Evolutionary conservation across 2,797 vertebrate genomes (phyloP).

Genomic region (Antrozous pallidus): DNA sequence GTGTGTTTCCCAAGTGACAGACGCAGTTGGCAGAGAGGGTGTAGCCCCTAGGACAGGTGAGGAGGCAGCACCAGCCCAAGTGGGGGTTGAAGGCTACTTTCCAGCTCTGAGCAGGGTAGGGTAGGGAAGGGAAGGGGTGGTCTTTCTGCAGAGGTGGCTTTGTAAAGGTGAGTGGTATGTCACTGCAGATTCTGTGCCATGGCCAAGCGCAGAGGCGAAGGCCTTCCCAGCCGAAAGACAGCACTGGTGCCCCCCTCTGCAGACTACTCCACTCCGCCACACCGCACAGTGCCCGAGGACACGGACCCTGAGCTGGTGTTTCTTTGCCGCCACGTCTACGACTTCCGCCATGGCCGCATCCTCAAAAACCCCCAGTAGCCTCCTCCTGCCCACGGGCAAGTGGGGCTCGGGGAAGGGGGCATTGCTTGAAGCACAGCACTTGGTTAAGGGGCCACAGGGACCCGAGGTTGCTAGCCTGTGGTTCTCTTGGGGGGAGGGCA

Average conservation of each 20-base stretch:
- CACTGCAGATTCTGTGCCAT: constrained; percentile 98
- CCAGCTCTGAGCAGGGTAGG: not conserved
- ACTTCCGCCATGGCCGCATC: constrained; percentile 97
- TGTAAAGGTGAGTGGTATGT: not conserved
- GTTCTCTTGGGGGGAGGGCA: constrained; percentile 55
- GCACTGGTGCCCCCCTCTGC: constrained; percentile 92
- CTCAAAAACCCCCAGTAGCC: constrained; percentile 98
- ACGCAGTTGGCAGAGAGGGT: not conserved
- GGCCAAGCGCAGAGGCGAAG: constrained; percentile 94
- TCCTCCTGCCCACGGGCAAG: constrained; percentile 16
- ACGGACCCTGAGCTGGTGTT: constrained; percentile 96
- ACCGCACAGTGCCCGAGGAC: constrained; percentile 95
- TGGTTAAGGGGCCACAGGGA: constrained; percentile 77
- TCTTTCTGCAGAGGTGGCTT: not conserved
- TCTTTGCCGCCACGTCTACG: constrained; percentile 98
- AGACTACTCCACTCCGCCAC: constrained; percentile 91
- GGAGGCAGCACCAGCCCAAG: not conserved
- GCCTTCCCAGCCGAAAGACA: constrained; percentile 88
- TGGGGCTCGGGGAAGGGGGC: constrained; percentile 67
- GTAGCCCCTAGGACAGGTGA: not conserved
- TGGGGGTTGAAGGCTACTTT: not conserved
- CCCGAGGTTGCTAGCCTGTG: constrained; percentile 51
- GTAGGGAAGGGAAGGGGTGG: not conserved
- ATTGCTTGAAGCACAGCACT: constrained; percentile 88
- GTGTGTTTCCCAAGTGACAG: not conserved